These are phyloP conservation scores for Wasmannia auropunctata DNA, from an alignment of 1,140 invertebrate genomes.

Conservation along the genomic window DNA sequence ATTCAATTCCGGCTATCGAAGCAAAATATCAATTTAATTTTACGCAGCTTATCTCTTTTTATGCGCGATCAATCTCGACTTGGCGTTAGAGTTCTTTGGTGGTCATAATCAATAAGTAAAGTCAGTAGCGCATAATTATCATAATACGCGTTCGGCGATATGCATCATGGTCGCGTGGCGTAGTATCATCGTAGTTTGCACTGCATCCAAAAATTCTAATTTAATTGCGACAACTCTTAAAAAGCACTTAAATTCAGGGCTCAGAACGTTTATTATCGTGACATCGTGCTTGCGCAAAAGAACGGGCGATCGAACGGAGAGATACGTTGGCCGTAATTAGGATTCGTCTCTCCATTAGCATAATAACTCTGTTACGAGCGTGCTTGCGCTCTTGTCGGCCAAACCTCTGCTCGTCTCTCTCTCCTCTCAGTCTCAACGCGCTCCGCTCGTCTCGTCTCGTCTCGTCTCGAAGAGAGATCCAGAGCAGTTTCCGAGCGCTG, in stretches of 20 bases:
- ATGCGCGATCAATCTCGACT: background rate
- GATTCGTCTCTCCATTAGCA: conserved; percentile 77
- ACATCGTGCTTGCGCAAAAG: background rate
- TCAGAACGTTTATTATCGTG: background rate
- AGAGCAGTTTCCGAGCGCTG: conserved; percentile 80
- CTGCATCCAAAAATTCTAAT: background rate
- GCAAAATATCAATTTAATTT: background rate
- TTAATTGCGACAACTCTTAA: background rate
- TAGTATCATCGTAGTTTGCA: background rate
- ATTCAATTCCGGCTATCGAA: background rate
- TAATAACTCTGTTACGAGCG: conserved; percentile 82
- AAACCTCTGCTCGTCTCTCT: conserved; percentile 8
- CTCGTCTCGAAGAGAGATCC: conserved; percentile 71
- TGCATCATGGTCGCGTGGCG: background rate
- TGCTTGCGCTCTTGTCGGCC: conserved; percentile 36
- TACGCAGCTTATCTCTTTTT: conserved; percentile 19
- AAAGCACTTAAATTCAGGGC: background rate
- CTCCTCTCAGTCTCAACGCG: conserved; percentile 25
- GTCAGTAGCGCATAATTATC: conserved; percentile 3
- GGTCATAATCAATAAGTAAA: background rate
- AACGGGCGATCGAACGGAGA: conserved; percentile 20
- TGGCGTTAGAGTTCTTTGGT: background rate
- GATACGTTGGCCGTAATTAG: conserved; percentile 76
- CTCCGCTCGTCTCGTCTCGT: background rate
- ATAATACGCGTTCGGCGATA: conserved; percentile 5